Evolutionary conservation across 1,140 invertebrate species (phyloP).

Genomic region (Eulimnadia texana): DNA sequence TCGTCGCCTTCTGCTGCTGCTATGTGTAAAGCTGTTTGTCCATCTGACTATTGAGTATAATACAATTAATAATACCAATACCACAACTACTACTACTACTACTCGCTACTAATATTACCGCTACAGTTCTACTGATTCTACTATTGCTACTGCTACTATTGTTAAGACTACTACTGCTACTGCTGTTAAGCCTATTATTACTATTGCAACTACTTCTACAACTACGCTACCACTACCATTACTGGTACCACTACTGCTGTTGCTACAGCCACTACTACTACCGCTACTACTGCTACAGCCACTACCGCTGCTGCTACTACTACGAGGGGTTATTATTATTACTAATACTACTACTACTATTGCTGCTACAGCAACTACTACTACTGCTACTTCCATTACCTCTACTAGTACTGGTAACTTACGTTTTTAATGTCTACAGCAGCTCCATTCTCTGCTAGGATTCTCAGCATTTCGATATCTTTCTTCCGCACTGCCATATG

Average conservation of each 20-base stretch:
- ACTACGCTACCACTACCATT: neutral
- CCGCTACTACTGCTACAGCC: neutral
- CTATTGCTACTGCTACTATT: conserved; percentile 86
- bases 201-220: neutral
- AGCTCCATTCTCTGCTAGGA: conserved; percentile 83
- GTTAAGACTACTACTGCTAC: neutral
- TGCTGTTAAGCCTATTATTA: neutral
- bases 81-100: neutral
- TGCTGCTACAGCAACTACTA: neutral
- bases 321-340: neutral
- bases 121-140: conserved; percentile 76
- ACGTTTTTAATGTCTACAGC: conserved; percentile 79
- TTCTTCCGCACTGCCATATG: conserved; percentile 71
- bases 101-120: neutral
- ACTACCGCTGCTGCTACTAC: neutral
- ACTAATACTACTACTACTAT: neutral
- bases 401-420: conserved; percentile 21
- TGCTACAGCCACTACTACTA: neutral
- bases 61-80: neutral
- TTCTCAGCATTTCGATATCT: conserved; percentile 78
- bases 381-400: neutral
- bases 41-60: conserved; percentile 27
- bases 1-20: conserved; percentile 92
- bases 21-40: conserved; percentile 84
- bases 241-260: neutral